Evolutionary conservation across 2,888 invertebrate species (phyloP).

Genomic region (Drosophila colorata): DNA sequence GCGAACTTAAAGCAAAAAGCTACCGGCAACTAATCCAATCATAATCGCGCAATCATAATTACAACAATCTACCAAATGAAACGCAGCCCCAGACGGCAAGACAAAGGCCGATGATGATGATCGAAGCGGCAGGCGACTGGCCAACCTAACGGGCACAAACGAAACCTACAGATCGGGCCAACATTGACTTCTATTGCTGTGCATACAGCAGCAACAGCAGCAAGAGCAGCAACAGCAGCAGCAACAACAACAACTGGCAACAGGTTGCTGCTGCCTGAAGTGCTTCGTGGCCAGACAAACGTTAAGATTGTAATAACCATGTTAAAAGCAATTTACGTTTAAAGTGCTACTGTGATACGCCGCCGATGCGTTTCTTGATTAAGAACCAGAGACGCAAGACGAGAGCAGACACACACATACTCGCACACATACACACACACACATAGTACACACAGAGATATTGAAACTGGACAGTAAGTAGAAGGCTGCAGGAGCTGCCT

Average conservation of each 20-base stretch:
- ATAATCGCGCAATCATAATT: slow-evolving; percentile 78
- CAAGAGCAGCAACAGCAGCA: slow-evolving; percentile 28
- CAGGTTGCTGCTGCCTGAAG: slow-evolving; percentile 71
- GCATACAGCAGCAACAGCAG: slow-evolving; percentile 18
- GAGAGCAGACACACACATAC: slow-evolving; percentile 14
- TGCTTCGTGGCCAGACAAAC: slow-evolving; percentile 78
- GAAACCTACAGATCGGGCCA: slow-evolving; percentile 30
- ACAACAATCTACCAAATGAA: slow-evolving; percentile 72
- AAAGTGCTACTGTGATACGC: slow-evolving; percentile 84
- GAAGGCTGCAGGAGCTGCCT: slow-evolving; percentile 37
- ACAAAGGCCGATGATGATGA: slow-evolving; percentile 42
- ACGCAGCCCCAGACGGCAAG: slow-evolving; percentile 35
- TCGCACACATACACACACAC: slow-evolving; percentile 2
- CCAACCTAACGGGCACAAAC: slow-evolving; percentile 50
- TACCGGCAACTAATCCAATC: slow-evolving; percentile 77
- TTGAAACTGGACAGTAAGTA: slow-evolving; percentile 37
- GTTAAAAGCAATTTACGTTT: slow-evolving; percentile 85
- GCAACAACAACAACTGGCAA: slow-evolving; percentile 48
- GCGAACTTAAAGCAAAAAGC: slow-evolving; percentile 53
- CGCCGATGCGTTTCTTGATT: slow-evolving; percentile 82
- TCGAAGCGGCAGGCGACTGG: slow-evolving; percentile 36
- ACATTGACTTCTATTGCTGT: slow-evolving; percentile 42
- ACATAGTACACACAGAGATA: background rate
- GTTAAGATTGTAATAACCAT: slow-evolving; percentile 83
- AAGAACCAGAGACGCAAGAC: slow-evolving; percentile 64